Evolutionary conservation across 2,888 invertebrate genomes (phyloP).

Genomic region (Ormyrus rosae): DNA sequence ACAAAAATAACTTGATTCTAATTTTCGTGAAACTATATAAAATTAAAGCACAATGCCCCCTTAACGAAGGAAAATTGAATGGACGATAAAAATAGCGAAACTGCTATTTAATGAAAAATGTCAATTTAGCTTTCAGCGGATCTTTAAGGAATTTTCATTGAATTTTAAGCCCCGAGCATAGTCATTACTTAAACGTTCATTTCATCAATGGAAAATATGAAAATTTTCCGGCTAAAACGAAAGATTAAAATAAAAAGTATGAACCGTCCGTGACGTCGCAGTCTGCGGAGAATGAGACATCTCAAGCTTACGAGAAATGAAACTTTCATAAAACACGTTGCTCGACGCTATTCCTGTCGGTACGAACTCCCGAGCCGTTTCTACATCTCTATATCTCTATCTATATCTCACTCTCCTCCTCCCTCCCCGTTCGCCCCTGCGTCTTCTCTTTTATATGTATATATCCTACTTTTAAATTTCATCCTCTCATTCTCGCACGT

Average conservation of each 20-base stretch:
- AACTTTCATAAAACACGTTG: slow-evolving; percentile 68
- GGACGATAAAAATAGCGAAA: too few relatives aligned
- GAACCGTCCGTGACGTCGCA: slow-evolving; percentile 16
- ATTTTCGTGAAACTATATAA: too few relatives aligned
- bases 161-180: too few relatives aligned
- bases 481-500: slow-evolving; percentile 27
- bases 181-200: slow-evolving; percentile 22
- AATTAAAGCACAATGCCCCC: too few relatives aligned
- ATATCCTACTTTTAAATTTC: slow-evolving; percentile 21
- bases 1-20: too few relatives aligned
- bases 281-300: slow-evolving; percentile 57
- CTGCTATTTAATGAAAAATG: too few relatives aligned
- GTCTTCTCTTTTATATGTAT: slow-evolving; percentile 16
- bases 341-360: slow-evolving; percentile 39
- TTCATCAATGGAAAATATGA: slow-evolving; percentile 44
- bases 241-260: slow-evolving; percentile 49
- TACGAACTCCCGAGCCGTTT: slow-evolving; percentile 23
- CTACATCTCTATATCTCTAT: slow-evolving; percentile 51
- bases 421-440: neutral
- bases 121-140: too few relatives aligned
- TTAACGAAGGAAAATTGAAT: too few relatives aligned
- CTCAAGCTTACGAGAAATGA: slow-evolving; percentile 67
- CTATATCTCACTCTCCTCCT: neutral
- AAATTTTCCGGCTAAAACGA: slow-evolving; percentile 42
- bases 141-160: too few relatives aligned